A percentile compares a stretch with the other conserved stretches of the same genome.
Conservation (phyloP, 2,888 invertebrate genomes). For the Latrodectus elegans region DNA sequence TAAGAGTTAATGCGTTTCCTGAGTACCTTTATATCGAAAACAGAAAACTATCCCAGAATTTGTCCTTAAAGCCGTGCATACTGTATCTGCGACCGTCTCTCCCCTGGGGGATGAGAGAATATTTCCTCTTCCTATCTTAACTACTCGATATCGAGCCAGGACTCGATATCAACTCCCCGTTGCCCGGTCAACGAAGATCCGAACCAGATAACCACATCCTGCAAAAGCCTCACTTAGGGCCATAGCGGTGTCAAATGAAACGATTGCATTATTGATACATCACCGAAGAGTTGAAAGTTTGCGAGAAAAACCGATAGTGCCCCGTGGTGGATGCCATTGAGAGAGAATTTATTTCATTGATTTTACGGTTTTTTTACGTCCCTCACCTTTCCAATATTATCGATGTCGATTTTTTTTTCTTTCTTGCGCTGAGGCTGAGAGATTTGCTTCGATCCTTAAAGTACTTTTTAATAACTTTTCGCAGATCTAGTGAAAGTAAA, state of each 20-base stretch:
- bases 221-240: conserved; percentile 15
- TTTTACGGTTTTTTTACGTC: not conserved
- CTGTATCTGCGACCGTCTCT: not conserved
- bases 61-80: too few species aligned
- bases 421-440: too few species aligned
- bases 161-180: conserved; percentile 44
- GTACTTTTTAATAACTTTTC: too few species aligned
- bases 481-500: too few species aligned
- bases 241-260: conserved; percentile 50
- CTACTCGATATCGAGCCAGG: conserved; percentile 38
- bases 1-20: too few species aligned
- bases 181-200: conserved; percentile 46
- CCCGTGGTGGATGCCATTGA: not conserved
- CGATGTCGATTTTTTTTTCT: too few species aligned
- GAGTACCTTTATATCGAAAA: too few species aligned
- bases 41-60: too few species aligned
- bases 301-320: conserved; percentile 16
- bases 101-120: conserved; percentile 6
- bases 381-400: not conserved
- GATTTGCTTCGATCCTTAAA: too few species aligned
- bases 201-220: conserved; percentile 29
- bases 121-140: conserved; percentile 41
- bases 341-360: not conserved
- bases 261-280: conserved; percentile 59
- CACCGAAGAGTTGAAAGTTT: conserved; percentile 18